phyloP scores from a whole-genome alignment of 2,113 vertebrate genomes.

The Gyps fulvus region DNA sequence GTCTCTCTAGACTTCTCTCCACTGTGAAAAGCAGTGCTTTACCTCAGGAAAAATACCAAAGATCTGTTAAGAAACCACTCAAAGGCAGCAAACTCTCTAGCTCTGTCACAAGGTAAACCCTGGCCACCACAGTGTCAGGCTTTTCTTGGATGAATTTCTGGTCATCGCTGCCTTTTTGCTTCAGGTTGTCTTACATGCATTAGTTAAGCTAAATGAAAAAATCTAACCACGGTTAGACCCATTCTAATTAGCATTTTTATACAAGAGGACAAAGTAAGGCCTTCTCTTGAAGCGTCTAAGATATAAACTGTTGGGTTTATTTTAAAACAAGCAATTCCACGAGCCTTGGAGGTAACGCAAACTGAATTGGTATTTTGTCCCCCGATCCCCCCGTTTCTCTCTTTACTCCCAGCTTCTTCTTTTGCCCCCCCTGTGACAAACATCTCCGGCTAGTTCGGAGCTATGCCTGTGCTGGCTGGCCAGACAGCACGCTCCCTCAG shows the following conservation, averaged over 20 bases:
- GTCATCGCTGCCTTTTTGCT: background rate
- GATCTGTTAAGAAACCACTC: background rate
- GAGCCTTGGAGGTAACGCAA: background rate
- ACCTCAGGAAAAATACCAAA: background rate
- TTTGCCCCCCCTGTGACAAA: background rate
- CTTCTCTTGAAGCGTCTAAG: background rate
- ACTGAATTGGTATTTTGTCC: background rate
- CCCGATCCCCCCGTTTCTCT: background rate
- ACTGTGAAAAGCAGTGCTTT: background rate
- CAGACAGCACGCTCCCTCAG: background rate
- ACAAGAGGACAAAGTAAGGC: background rate
- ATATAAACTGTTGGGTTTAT: background rate
- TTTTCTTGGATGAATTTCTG: background rate
- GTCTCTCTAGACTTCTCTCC: background rate
- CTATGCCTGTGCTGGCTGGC: background rate
- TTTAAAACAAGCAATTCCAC: background rate
- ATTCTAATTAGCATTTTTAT: background rate
- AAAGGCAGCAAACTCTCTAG: no score
- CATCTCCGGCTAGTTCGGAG: background rate
- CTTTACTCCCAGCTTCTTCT: background rate
- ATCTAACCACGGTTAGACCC: background rate
- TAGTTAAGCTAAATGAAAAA: background rate
- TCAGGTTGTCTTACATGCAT: background rate
- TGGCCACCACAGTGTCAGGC: background rate
- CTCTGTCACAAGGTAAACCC: background rate